phyloP scores from a whole-genome alignment of 2,113 vertebrate genomes.

The Sula dactylatra region DNA sequence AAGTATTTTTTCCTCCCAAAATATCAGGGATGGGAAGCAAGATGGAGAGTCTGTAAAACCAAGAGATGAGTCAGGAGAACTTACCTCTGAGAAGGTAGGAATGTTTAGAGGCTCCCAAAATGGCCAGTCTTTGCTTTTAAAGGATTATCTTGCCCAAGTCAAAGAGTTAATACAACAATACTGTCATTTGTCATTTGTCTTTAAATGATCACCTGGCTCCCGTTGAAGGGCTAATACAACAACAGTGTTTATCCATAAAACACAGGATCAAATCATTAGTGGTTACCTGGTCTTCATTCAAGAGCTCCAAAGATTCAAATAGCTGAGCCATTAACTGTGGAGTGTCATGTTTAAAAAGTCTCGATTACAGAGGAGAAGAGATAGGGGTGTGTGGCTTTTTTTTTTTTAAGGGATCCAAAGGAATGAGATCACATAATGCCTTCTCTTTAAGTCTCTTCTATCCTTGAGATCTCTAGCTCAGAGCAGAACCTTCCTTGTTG shows the following conservation, averaged over 20 bases:
- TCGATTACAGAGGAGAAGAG: neutral
- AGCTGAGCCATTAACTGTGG: neutral
- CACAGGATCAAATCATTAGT: neutral
- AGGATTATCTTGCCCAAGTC: neutral
- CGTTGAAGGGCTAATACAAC: neutral
- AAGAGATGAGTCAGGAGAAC: neutral
- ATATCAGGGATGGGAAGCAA: neutral
- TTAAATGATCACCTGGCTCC: neutral
- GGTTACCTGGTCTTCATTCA: neutral
- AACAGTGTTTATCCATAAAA: neutral
- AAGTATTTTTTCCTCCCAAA: neutral
- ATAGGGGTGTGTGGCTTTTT: fast-evolving
- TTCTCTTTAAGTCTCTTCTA: neutral
- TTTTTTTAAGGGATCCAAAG: neutral
- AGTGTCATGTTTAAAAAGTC: neutral
- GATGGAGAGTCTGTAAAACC: neutral
- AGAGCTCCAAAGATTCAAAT: neutral
- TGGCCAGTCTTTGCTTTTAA: neutral
- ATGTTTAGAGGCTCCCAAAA: neutral
- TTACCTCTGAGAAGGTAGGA: neutral
- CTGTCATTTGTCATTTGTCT: neutral
- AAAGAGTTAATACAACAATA: neutral
- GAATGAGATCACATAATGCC: neutral
- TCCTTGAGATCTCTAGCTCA: neutral
- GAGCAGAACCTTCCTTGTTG: neutral